phyloP scores from a whole-genome alignment of 2,888 invertebrate species.

The Ypsolopha sequella region DNA sequence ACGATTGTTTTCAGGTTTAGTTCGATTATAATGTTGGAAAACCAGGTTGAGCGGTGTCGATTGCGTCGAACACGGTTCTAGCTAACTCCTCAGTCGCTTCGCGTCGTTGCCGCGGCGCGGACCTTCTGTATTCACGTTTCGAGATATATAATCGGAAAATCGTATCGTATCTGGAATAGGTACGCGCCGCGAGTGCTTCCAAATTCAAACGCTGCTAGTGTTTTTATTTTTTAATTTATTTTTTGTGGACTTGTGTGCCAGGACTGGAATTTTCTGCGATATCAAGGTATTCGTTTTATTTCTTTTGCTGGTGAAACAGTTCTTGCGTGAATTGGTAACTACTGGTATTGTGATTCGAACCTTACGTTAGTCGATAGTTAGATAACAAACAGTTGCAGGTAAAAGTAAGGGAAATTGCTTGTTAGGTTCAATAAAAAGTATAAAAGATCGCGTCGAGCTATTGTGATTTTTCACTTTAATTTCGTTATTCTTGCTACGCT shows the following conservation, averaged over 20 bases:
- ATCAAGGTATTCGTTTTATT: background rate
- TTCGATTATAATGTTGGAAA: background rate
- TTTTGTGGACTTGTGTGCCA: background rate
- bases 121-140: slow-evolving; percentile 13
- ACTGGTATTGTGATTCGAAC: background rate
- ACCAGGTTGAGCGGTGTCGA: background rate
- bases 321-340: background rate
- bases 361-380: background rate
- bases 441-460: background rate
- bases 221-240: background rate
- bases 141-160: background rate
- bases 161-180: background rate
- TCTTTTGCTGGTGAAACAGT: background rate
- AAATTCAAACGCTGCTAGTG: background rate
- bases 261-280: background rate
- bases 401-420: slow-evolving; percentile 1
- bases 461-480: slow-evolving; percentile 2
- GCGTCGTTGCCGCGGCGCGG: slow-evolving; percentile 44
- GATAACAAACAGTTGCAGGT: background rate
- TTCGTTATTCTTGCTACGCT: slow-evolving; percentile 2
- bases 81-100: slow-evolving; percentile 28
- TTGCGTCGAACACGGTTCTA: background rate
- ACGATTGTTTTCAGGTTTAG: background rate
- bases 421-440: slow-evolving; percentile 1
- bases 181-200: slow-evolving; percentile 2